Evolutionary conservation across 2,113 vertebrate species (phyloP).

Genomic region (Athene noctua): DNA sequence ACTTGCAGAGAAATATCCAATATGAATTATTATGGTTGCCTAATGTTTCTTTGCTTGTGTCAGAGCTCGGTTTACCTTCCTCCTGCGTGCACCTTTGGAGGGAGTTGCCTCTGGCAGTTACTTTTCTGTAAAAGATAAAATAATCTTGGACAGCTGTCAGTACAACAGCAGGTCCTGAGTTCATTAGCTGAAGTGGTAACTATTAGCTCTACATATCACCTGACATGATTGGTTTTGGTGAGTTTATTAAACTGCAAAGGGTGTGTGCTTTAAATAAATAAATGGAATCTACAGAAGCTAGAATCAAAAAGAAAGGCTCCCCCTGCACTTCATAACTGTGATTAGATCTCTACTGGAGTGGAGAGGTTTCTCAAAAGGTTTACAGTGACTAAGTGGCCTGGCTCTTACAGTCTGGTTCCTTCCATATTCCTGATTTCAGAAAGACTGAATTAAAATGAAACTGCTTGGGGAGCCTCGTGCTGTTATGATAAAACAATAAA

Average conservation of each 20-base stretch:
- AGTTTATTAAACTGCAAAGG: neutral
- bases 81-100: neutral
- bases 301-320: neutral
- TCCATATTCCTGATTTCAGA: rapidly evolving
- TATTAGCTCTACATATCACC: neutral
- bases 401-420: neutral
- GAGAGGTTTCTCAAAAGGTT: neutral
- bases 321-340: rapidly evolving
- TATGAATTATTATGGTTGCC: neutral
- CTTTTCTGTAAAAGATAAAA: neutral
- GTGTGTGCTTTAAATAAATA: neutral
- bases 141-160: no score
- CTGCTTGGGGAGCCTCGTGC: neutral
- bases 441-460: neutral
- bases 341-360: neutral
- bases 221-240: neutral
- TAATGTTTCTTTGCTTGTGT: neutral
- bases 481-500: rapidly evolving
- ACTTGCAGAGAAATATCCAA: neutral
- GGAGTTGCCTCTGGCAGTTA: neutral
- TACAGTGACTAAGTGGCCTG: neutral
- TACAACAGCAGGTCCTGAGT: neutral
- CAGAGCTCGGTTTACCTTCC: neutral
- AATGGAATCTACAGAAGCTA: neutral
- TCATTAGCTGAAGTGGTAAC: neutral